These are phyloP conservation scores for Cremastinae sp. DNA, from an alignment of 2,888 invertebrate species.

Conservation along the genomic window DNA sequence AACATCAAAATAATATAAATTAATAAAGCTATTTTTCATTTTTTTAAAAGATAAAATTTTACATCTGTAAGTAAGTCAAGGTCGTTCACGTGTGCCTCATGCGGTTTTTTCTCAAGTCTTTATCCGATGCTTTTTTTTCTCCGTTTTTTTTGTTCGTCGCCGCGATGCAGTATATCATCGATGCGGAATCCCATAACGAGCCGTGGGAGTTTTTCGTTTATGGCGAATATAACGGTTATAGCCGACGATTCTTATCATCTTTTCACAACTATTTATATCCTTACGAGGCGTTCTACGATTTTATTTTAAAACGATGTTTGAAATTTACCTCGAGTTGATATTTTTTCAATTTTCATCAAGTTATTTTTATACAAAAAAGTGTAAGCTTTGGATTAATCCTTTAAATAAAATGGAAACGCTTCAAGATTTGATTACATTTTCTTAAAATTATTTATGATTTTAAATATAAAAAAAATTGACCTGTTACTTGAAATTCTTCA, in stretches of 20 bases:
- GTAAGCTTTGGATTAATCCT: too few species aligned
- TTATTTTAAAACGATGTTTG: neutral
- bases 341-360: neutral
- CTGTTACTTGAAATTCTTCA: too few species aligned
- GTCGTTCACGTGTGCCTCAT: conserved; percentile 38
- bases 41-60: conserved; percentile 26
- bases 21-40: conserved; percentile 10
- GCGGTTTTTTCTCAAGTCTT: conserved; percentile 1
- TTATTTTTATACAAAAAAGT: too few species aligned
- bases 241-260: conserved; percentile 51
- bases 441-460: too few species aligned
- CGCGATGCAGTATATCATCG: conserved; percentile 43
- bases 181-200: conserved; percentile 48
- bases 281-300: too few species aligned
- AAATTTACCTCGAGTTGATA: conserved; percentile 2
- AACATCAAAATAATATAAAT: neutral
- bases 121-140: too few species aligned
- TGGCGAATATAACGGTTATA: conserved; percentile 55
- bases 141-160: conserved; percentile 6
- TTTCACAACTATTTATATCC: neutral
- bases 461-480: too few species aligned
- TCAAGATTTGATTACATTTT: too few species aligned
- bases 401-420: too few species aligned
- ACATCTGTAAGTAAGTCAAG: conserved; percentile 57
- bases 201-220: conserved; percentile 52